Conservation (phyloP, 53 echinoderm and acorn worm genomes). For the Mesocentrotus franciscanus region DNA sequence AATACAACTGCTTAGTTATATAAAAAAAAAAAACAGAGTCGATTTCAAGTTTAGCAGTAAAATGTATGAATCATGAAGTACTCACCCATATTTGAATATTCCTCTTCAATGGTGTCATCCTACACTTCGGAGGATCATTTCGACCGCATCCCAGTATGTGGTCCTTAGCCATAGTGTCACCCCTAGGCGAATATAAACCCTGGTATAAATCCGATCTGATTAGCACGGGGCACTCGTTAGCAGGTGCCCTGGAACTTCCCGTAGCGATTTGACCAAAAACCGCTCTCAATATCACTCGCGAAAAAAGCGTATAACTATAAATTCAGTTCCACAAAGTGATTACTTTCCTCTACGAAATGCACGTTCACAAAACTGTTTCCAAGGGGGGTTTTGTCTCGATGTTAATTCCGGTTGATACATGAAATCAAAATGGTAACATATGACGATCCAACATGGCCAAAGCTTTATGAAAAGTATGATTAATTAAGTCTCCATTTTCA, state of each 20-base stretch:
- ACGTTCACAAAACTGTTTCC: background rate
- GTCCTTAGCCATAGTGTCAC: background rate
- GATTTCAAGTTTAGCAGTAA: background rate
- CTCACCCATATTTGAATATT: conserved; percentile 21
- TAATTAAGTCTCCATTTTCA: background rate
- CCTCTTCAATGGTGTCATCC: background rate
- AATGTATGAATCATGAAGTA: background rate
- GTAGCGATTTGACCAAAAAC: conserved; percentile 11
- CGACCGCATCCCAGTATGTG: background rate
- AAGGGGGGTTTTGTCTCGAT: background rate
- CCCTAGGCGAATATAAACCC: background rate
- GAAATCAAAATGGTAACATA: background rate
- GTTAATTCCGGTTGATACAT: background rate
- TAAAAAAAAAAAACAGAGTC: too few relatives aligned
- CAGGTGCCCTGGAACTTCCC: conserved; percentile 8
- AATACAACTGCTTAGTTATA: too few relatives aligned
- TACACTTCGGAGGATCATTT: background rate
- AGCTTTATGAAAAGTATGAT: background rate
- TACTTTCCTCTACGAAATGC: background rate
- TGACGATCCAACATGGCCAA: background rate
- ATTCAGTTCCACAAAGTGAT: background rate
- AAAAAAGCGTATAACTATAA: background rate
- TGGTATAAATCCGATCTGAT: conserved; percentile 13
- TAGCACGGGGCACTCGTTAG: background rate
- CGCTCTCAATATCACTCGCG: background rate